Base-by-base conservation (phyloP, 1,140 invertebrate species). In the Tetramorium alpestre region DNA sequence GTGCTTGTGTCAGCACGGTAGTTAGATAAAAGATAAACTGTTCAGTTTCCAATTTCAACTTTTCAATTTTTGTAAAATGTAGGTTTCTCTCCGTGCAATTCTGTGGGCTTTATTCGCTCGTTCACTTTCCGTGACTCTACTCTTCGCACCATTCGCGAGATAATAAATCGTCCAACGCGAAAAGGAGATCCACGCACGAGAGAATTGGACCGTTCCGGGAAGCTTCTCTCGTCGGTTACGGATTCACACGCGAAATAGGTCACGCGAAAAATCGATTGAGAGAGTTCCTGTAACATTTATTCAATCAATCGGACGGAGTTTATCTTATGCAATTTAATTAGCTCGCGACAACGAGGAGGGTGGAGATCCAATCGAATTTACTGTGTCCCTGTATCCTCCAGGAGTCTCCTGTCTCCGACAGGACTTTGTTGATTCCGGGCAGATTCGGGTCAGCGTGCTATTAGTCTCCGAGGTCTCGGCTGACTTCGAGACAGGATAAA, bases 371-470 rank as follows among this genome's bases (percentile, higher is more conserved):
- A 87, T 90, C 49, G 64, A 87, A 80, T 89, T 85, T 69, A 78
- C 28, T 47, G 41, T 54, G 38, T 60, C 69, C n/a, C 33, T 85
- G 76, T 69, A 78, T 87, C 38, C 44, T 8, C 51, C 49, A 44
- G 60, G 44, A 38, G 44, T 75, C 58, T 72, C 85, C 56, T 69
- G 84, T 87, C 88, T 54, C 65, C 65, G 28, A 54, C 62, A 76
- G 84, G 75, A 88, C 60, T 73, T 4, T 56, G 54, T 58, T 58
- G 77, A 88, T 89, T 62, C 54, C 72, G 67, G n/a, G 38, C 49
- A 82, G 78, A 90, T 90, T 89, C 82, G 60, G 85, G 85, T 89
- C 88, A 90, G 62, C 62, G 67, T 67, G 70, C 84, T 82, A 89
- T 89, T 89, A 89, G 62, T 49, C 62, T 38, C 38, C 8, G 64